A percentile compares a stretch with the other conserved stretches of the same genome.
Conservation (phyloP, 2,113 vertebrate genomes). For the Corydoras maculifer region DNA sequence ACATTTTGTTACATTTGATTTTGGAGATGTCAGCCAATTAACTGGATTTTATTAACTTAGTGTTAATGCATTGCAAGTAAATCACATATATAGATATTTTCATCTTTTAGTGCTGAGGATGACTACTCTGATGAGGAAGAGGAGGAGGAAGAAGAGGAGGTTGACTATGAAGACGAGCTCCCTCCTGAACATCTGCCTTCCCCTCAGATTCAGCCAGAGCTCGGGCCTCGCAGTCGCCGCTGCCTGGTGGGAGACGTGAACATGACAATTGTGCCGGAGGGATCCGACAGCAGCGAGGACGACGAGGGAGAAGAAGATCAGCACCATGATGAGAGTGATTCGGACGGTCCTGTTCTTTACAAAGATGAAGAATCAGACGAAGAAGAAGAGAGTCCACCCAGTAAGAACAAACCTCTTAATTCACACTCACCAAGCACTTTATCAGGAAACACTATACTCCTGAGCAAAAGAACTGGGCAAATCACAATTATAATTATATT, state of each 20-base stretch:
- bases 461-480: no score
- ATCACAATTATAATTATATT: no score
- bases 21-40: no score
- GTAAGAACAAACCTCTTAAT: constrained; percentile 44
- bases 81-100: not conserved
- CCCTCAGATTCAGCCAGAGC: constrained; percentile 59
- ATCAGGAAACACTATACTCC: no score
- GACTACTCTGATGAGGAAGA: constrained; percentile 82
- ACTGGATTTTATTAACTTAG: no score
- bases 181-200: constrained; percentile 36
- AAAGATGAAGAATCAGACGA: constrained; percentile 81
- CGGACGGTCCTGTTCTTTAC: constrained; percentile 85
- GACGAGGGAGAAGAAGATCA: constrained; percentile 64
- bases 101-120: constrained; percentile 79
- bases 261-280: constrained; percentile 73
- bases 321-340: constrained; percentile 82
- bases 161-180: constrained; percentile 63
- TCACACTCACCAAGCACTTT: no score
- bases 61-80: no score
- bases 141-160: constrained; percentile 79
- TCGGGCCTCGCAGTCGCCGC: constrained; percentile 63
- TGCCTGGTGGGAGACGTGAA: constrained; percentile 73
- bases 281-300: constrained; percentile 75
- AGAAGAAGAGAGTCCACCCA: constrained; percentile 73
- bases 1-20: no score